Evolutionary conservation across 1,140 invertebrate species (phyloP).

Genomic region (Thalassaphorura encarpata): DNA sequence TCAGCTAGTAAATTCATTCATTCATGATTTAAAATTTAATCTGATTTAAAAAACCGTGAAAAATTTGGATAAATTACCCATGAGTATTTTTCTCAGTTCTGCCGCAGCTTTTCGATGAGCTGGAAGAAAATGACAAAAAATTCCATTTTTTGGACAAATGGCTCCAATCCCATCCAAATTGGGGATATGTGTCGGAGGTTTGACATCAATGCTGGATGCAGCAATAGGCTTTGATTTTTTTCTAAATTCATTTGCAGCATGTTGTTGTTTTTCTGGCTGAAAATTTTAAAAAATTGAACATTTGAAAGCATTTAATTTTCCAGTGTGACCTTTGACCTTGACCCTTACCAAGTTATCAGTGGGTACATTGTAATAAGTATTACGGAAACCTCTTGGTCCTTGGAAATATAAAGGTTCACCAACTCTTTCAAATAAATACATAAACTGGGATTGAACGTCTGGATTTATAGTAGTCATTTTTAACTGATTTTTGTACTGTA

Average conservation of each 20-base stretch:
- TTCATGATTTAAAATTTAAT: no score
- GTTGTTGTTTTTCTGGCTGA: neutral
- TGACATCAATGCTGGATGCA: neutral
- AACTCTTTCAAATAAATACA: conserved; percentile 8
- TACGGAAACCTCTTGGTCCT: conserved; percentile 4
- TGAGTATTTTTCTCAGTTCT: conserved; percentile 18
- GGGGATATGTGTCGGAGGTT: neutral
- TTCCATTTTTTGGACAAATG: conserved; percentile 18
- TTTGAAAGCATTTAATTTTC: neutral
- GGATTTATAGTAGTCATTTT: no score
- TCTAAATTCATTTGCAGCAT: neutral
- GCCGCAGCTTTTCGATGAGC: conserved; percentile 23
- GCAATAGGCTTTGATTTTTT: neutral
- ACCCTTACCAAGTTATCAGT: conserved; percentile 4
- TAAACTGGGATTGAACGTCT: neutral
- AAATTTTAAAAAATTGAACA: neutral
- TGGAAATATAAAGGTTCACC: conserved; percentile 12
- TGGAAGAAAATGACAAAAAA: conserved; percentile 29
- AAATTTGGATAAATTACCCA: conserved; percentile 25
- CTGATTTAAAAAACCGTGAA: no score
- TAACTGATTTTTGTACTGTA: no score
- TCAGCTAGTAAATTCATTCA: no score
- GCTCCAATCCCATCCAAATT: conserved; percentile 1
- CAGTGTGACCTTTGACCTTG: no score
- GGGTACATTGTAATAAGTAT: conserved; percentile 14